A percentile compares a stretch with the other conserved stretches of the same genome.
Evolutionary conservation across 2,113 vertebrate species (phyloP).

Genomic region (Bos indicus): DNA sequence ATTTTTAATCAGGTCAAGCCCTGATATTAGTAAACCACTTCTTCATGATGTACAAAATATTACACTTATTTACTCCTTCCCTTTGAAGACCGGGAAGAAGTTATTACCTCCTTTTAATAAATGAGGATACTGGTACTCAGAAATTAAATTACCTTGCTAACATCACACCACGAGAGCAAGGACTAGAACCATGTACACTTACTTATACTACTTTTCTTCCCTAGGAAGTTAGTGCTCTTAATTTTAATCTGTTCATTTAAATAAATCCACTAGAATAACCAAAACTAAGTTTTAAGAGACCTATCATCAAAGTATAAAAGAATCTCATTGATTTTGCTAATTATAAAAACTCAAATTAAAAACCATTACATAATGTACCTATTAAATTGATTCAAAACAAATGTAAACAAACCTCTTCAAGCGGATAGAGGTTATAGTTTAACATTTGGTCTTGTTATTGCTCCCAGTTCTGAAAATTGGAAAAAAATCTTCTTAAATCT

Average conservation of each 20-base stretch:
- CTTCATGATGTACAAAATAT: neutral
- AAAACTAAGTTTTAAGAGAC: constrained; percentile 3
- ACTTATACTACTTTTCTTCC: neutral
- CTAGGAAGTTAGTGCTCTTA: neutral
- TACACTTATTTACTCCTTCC: neutral
- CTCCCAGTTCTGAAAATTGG: neutral
- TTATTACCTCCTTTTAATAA: neutral
- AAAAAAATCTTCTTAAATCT: constrained; percentile 7
- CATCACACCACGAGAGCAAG: neutral
- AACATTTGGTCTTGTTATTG: neutral
- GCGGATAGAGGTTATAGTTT: neutral
- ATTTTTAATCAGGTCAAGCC: neutral
- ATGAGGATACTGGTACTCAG: neutral
- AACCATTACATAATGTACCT: neutral
- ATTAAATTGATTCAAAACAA: neutral
- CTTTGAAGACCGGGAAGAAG: neutral
- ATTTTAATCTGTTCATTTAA: neutral
- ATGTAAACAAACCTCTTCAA: neutral
- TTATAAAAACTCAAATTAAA: constrained; percentile 19
- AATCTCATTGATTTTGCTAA: neutral
- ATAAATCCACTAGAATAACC: neutral
- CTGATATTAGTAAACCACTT: neutral
- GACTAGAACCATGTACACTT: neutral
- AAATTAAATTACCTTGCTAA: neutral
- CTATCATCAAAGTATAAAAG: neutral